Conservation (phyloP, 2,113 vertebrate species). For the Nothoprocta perdicaria region DNA sequence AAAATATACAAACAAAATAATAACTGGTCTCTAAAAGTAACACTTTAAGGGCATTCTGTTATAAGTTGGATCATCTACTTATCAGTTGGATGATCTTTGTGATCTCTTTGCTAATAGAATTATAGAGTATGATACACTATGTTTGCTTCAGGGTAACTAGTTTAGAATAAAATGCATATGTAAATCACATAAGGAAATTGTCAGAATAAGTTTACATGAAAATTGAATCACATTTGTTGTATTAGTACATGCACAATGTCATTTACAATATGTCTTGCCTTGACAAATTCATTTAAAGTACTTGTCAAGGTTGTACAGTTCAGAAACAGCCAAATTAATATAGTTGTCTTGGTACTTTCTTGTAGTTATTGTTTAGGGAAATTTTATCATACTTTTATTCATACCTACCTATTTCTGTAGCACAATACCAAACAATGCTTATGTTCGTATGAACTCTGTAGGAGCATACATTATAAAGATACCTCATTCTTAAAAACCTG, state of each 20-base stretch:
- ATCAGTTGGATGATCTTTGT: neutral
- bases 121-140: neutral
- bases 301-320: constrained; percentile 20
- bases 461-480: neutral
- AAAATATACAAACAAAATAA: neutral
- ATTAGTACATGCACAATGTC: constrained; percentile 14
- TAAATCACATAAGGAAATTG: constrained; percentile 45
- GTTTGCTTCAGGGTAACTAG: neutral
- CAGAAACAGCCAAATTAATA: constrained; percentile 15
- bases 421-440: neutral
- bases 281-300: constrained; percentile 24
- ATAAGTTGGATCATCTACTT: neutral
- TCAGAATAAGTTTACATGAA: constrained; percentile 36
- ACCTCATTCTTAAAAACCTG: neutral
- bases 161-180: constrained; percentile 20
- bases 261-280: constrained; percentile 28
- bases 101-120: neutral
- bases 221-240: constrained; percentile 13
- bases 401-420: neutral
- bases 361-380: neutral
- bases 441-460: neutral
- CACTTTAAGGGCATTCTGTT: neutral
- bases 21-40: neutral
- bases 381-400: neutral
- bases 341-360: neutral